Evolutionary conservation across 2,797 vertebrate species (phyloP).

Genomic region (Acanthurus lineatus): DNA sequence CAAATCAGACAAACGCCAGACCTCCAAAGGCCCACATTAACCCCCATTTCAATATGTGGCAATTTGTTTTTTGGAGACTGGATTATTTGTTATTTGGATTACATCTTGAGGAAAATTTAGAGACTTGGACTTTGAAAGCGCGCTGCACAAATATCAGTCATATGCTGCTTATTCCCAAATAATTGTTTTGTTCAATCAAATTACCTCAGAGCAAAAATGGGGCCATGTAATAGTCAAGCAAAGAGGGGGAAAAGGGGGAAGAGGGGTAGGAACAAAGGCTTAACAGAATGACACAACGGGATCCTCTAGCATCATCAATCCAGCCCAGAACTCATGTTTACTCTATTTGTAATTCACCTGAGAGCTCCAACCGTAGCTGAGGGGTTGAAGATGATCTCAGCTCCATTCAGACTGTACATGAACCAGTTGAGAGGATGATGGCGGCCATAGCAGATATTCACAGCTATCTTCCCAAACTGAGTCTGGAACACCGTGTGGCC

Average conservation of each 20-base stretch:
- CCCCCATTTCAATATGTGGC: no score
- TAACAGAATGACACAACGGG: no score
- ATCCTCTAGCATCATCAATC: no score
- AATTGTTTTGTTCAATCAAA: conserved; percentile 7
- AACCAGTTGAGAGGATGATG: conserved; percentile 99
- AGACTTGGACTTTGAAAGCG: neutral
- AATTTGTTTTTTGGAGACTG: no score
- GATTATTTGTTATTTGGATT: no score
- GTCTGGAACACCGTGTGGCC: conserved; percentile 96
- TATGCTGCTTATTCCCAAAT: neutral
- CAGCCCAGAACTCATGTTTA: neutral
- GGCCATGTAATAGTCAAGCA: neutral
- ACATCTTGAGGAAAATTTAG: neutral
- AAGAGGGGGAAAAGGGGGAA: no score
- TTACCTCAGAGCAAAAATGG: neutral
- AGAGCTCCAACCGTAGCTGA: conserved; percentile 93
- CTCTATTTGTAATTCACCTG: conserved; percentile 83
- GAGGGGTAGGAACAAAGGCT: no score
- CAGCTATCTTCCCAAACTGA: conserved; percentile 92
- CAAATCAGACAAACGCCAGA: neutral
- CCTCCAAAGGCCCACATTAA: no score
- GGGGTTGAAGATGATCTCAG: conserved; percentile 98
- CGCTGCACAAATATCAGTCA: neutral
- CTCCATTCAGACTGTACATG: conserved; percentile 94
- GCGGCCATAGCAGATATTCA: conserved; percentile 97